Base-by-base conservation (phyloP, 2,888 invertebrate species). In the Melinaea marsaeus region DNA sequence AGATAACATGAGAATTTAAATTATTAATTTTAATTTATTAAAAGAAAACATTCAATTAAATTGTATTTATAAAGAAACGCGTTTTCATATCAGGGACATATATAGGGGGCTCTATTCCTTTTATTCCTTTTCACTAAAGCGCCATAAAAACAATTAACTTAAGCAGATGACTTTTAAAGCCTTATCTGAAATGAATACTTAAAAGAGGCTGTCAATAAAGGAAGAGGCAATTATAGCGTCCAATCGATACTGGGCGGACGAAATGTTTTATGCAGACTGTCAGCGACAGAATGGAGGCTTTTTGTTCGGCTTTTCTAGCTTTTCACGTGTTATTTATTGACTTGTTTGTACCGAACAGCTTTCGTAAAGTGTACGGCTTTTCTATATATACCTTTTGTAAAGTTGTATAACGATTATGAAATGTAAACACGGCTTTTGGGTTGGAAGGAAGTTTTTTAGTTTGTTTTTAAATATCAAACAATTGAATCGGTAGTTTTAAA, bases 211-310 rank as follows among this genome's bases (percentile, higher is more conserved):
- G 84, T 83, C 86, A 81, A 81, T 84, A 82, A 77, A 79, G 79
- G 74, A 78, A 80, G 79, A 79, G 82, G 84, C 85, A 85, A 84
- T 86, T 84, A 85, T 79, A 72, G 70, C 68, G 69, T 60, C 62
- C 65, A 83, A 84, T 85, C 85, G 81, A 85, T 84, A 78, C 58
- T 72, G 68, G 51, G 68, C 65, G 65, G 65, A 65, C 66, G 63
- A 58, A 64, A 70, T 70, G 69, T 70, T 70, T 70, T 70, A 70
- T 70, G 69, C 68, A 68, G 60, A 58, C 60, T 46, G 60, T 37
- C 60, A 58, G 11, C 58, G 63, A 47, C 65, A 61, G 61, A 54
- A 55, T 34, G 34, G 13, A 13, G 55, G 55, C 65, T 65, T 65
- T 69, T 65, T 65, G 61, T 61, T 57, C 51, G 60, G 57, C 57